Evolutionary conservation across 2,797 vertebrate species (phyloP).

Genomic region (Lepilemur ruficaudatus): DNA sequence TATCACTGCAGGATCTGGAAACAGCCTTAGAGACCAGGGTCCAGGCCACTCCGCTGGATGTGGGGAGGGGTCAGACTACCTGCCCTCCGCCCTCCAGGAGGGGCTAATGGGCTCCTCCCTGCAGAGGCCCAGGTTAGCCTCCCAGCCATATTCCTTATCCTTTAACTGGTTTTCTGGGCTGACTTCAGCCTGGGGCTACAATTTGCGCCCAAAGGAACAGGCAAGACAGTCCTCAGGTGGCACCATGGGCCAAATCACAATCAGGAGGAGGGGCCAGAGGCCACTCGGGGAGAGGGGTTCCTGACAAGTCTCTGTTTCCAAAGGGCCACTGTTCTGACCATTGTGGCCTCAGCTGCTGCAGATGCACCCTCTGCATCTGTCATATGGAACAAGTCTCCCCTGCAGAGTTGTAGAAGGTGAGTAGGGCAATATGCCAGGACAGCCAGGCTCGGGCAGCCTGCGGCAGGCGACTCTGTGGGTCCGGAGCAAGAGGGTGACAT

Average conservation of each 20-base stretch:
- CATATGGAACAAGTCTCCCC: not conserved
- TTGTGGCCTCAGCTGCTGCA: not conserved
- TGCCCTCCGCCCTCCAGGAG: not conserved
- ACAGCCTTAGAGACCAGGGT: not conserved
- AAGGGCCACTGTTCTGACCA: not conserved
- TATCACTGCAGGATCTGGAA: not conserved
- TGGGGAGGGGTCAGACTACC: not conserved
- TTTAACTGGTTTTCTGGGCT: not conserved
- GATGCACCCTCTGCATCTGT: not conserved
- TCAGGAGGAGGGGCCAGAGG: too few relatives aligned
- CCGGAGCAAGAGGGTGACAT: not conserved
- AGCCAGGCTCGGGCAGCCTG: not conserved
- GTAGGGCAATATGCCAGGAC: accelerated
- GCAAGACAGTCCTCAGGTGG: not conserved
- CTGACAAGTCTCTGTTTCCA: not conserved
- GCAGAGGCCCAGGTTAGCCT: not conserved
- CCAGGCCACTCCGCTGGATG: too few relatives aligned
- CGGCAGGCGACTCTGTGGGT: too few relatives aligned
- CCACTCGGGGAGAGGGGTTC: not conserved
- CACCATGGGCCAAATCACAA: not conserved
- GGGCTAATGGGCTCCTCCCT: not conserved
- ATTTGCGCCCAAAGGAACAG: not conserved
- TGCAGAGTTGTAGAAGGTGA: too few relatives aligned
- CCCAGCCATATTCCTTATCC: accelerated
- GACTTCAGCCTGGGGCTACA: too few relatives aligned